Evolutionary conservation across 1,140 invertebrate genomes (phyloP).

Genomic region (Lordiphosa collinella): DNA sequence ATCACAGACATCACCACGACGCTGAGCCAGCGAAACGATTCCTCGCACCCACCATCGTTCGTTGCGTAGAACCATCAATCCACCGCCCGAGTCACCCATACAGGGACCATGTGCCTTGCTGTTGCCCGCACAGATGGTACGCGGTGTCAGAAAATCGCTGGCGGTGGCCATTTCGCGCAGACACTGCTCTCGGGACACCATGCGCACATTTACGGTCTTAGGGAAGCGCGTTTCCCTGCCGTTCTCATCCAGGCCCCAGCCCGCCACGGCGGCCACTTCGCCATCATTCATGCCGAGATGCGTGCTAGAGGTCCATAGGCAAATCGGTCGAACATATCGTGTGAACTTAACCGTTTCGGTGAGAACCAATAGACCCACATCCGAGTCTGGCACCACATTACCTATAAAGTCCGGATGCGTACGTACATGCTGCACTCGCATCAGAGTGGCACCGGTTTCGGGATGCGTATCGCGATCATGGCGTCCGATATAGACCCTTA

Average conservation of each 20-base stretch:
- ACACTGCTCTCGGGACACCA: constrained; percentile 47
- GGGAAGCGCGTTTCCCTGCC: constrained; percentile 32
- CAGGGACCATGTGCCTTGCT: constrained; percentile 48
- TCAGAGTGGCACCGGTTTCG: constrained; percentile 30
- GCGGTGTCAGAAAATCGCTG: constrained; percentile 50
- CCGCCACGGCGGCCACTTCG: constrained; percentile 47
- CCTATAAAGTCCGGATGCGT: constrained; percentile 59
- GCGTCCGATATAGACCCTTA: constrained; percentile 55
- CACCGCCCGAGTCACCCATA: constrained; percentile 62
- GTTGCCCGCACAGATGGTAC: constrained; percentile 67
- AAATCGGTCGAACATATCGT: constrained; percentile 61
- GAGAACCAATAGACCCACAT: constrained; percentile 58
- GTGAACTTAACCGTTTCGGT: constrained; percentile 32
- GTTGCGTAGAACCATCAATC: constrained; percentile 49
- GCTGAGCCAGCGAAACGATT: constrained; percentile 50
- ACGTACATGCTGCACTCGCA: constrained; percentile 28
- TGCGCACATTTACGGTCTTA: constrained; percentile 28
- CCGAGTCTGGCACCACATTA: constrained; percentile 50
- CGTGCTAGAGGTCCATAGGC: constrained; percentile 48
- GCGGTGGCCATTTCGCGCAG: constrained; percentile 34
- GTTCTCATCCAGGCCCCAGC: constrained; percentile 61
- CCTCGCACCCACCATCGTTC: constrained; percentile 55
- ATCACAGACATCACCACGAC: constrained; percentile 40
- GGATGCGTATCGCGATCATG: constrained; percentile 51
- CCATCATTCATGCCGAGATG: constrained; percentile 18